These are phyloP conservation scores for Rhombomys opimus DNA, from an alignment of 2,113 vertebrate species.

Conservation along the genomic window DNA sequence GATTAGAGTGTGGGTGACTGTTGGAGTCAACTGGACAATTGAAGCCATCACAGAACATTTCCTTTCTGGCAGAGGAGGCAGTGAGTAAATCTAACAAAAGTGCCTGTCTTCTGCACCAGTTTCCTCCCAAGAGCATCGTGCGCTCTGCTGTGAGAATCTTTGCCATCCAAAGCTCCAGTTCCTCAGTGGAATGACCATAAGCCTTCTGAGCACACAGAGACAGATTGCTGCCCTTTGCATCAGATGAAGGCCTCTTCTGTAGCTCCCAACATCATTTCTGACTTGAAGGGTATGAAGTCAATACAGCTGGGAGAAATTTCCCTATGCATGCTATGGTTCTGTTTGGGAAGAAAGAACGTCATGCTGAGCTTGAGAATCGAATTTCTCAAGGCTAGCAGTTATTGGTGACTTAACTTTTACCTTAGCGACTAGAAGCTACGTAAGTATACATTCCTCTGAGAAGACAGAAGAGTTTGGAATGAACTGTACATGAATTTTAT, in stretches of 20 bases:
- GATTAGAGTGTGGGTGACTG: background rate
- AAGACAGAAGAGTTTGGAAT: background rate
- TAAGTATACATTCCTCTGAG: background rate
- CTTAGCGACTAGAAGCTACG: background rate
- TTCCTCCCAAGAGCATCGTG: background rate
- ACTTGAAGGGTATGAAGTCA: background rate
- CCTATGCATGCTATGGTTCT: fast-evolving
- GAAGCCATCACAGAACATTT: background rate
- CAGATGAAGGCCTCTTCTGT: background rate
- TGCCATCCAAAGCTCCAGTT: background rate
- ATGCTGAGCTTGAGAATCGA: background rate
- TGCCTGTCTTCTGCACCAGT: background rate
- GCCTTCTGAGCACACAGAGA: background rate
- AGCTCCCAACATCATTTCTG: background rate
- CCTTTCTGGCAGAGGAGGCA: background rate
- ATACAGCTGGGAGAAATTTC: background rate
- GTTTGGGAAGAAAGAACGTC: background rate
- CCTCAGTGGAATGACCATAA: background rate
- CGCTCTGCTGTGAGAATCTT: background rate
- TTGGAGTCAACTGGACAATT: background rate
- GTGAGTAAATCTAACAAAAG: background rate
- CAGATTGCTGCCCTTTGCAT: background rate
- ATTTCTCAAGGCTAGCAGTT: background rate
- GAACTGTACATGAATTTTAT: background rate
- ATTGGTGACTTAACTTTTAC: background rate